Evolutionary conservation across 1,140 invertebrate species (phyloP), one percentile per base, ranked within the genome.

Genomic region (Papilio polyxenes): DNA sequence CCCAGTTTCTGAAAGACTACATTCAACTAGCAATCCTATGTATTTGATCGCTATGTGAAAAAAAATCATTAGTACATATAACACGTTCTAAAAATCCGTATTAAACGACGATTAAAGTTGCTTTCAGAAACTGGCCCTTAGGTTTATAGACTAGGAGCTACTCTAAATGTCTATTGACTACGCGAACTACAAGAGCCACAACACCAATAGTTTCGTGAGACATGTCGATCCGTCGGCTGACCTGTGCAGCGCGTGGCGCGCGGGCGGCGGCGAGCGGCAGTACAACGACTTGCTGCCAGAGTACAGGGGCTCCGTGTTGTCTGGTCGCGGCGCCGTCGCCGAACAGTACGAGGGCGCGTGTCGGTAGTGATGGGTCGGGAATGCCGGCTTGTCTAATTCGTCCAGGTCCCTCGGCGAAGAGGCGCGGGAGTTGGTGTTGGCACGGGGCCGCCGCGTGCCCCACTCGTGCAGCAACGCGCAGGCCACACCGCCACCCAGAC

Each of bases 391-490:
- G 85, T 98, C 97, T 83, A 97, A 87, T 84, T 98, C 97, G 86
- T 98, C 97, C 86, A 98, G 97, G 88, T 98, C 97, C 85, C 98
- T 96, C 0, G 97, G 97, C 1, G 97, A 97, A 3, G 97, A 97
- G 82, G 98, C 97, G 75, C 97, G 97, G 85, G 98, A 97, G 37
- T 95, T 95, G 8, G 94, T 95, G 85, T 91, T 93, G 62, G 96
- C 95, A 81, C 96, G 96, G 10, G 95, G 95, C 2, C 95, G 94
- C 87, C 96, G 96, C 48, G 98, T 95, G 13, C 98, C 96, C 90
- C 98, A 97, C 89, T 98, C 97, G 92, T 98, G 97, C 0, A 98
- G 95, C 1, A 99, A 90, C 0, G 96, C 97, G n/a, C 98, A 97
- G 1, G 97, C 93, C 11, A 96, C 95, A 17, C 97, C 98, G 8